Base-by-base conservation (phyloP, 2,888 invertebrate genomes). In the Kuschelorhynchus macadamiae region DNA sequence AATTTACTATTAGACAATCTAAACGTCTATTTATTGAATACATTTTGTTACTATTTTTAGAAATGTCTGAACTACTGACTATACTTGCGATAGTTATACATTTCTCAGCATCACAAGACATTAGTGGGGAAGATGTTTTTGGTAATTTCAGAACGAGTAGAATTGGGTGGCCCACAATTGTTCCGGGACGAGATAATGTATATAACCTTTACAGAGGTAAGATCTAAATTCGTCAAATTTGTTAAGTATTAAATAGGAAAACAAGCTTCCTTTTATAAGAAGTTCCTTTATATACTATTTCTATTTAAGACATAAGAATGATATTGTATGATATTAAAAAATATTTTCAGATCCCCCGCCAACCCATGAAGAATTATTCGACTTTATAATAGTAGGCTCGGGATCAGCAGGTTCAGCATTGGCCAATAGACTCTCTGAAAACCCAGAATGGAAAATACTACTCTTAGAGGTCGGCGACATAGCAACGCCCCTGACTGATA, bases 351-450 rank as follows among this genome's bases (percentile, higher is more conserved):
- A 69, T 32, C 33, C 33, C 11, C 64, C 60, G 16, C 64, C 69
- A 21, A n/a, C 25, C 7, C 33, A 21, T 16, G 21, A 73, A 14
- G 75, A 80, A 71, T 74, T 71, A 20, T 91, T 90, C 78, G 91
- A 91, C 77, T 91, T 91, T 74, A 84, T 91, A 2, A 84, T 91
- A 17, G 85, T 92, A 0, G 92, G 92, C 0, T 90, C 90, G 0
- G 92, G 92, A 0, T 88, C 91, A 0, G 89, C 90, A 0, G 93
- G 93, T 0, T 88, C 91, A 0, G 90, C 89, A 0, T 76, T 93
- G 8, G 92, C 92, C 0, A 88, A 91, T 73, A 86, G 93, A 1
- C 83, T 93, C 0, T 86, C 90, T 0, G 91, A 92, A 81, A 88
- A 86, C 63, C 80, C 82, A 0, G 79, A 87, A 30, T 87, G 87